Evolutionary conservation across 2,113 vertebrate genomes (phyloP).

Genomic region (Sinosuthora webbiana): DNA sequence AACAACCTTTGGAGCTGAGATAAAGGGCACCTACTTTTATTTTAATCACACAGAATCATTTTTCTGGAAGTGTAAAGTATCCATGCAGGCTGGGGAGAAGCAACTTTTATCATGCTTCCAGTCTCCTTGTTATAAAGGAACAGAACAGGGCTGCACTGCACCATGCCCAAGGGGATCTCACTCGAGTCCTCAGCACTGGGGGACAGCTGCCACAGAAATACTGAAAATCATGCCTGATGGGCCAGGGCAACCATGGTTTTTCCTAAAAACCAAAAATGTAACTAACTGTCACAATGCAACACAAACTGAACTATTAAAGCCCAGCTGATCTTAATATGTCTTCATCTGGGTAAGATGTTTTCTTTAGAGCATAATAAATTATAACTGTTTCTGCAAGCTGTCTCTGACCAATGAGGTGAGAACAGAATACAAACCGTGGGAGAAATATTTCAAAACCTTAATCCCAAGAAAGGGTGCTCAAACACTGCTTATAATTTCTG

Average conservation of each 20-base stretch:
- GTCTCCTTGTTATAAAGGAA: not conserved
- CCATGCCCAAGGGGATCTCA: not conserved
- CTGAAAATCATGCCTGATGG: not conserved
- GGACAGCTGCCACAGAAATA: not conserved
- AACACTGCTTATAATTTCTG: not conserved
- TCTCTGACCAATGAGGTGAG: not conserved
- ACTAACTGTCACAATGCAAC: not conserved
- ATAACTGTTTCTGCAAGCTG: not conserved
- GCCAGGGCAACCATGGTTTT: not conserved
- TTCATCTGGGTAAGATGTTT: not conserved
- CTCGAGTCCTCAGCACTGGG: rapidly evolving
- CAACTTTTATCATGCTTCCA: not conserved
- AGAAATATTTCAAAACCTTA: not conserved
- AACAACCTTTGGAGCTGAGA: not conserved
- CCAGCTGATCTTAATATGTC: not conserved
- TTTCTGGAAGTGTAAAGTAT: not conserved
- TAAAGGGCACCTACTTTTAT: not conserved
- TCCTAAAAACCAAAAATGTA: not conserved
- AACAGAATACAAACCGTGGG: not conserved
- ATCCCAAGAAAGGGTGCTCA: not conserved
- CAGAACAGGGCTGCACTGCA: not conserved
- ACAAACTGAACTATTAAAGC: not conserved
- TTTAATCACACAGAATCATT: not conserved
- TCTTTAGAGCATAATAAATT: not conserved
- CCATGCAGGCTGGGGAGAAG: not conserved